Base-by-base conservation (phyloP, 1,140 invertebrate genomes). In the Geopemphigus sp. region DNA sequence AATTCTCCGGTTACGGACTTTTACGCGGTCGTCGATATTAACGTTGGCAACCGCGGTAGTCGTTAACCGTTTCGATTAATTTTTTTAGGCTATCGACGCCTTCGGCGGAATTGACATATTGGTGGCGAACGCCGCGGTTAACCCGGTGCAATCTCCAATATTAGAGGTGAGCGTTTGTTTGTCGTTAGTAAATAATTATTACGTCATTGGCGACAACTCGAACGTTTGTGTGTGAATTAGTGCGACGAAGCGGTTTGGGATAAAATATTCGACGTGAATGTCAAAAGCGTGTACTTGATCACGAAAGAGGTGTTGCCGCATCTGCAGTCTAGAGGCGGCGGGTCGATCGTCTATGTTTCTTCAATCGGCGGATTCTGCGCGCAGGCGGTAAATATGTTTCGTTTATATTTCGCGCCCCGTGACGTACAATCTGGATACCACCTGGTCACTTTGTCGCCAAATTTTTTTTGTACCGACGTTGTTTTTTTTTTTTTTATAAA, bases 201-300 rank as follows among this genome's bases (percentile, higher is more conserved):
- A 39, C 8, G 32, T 4, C n/a, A n/a, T n/a, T n/a, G n/a, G n/a
- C n/a, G n/a, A n/a, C n/a, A n/a, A n/a, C n/a, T n/a, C n/a, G n/a
- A 4, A 8, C 3, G 8, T 66, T 22, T 74, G 53, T 32, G 63
- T 81, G 17, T 54, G 6, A 66, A 50, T 70, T 84, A 94, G 92
- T 92, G 91, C 80, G 86, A 92, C 50, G 95, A 96, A 87, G 86
- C 89, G 73, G 87, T 89, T 4, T 98, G 95, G 95, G 94, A 96
- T 84, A 96, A 98, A 89, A 95, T 98, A 84, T 97, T 99, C 87
- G 95, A 98, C 81, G 88, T 94, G 1, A 99, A 99, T 89, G 93
- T 99, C 0, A 98, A 98, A 87, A 88, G 91, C 76, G 90, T 94
- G 5, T 98, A 92, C 87, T 85, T 98, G 70, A 84, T 99, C 47